A percentile compares a stretch with the other conserved stretches of the same genome.
Evolutionary conservation across 2,113 vertebrate species (phyloP).

Genomic region (Peucedramus taeniatus): DNA sequence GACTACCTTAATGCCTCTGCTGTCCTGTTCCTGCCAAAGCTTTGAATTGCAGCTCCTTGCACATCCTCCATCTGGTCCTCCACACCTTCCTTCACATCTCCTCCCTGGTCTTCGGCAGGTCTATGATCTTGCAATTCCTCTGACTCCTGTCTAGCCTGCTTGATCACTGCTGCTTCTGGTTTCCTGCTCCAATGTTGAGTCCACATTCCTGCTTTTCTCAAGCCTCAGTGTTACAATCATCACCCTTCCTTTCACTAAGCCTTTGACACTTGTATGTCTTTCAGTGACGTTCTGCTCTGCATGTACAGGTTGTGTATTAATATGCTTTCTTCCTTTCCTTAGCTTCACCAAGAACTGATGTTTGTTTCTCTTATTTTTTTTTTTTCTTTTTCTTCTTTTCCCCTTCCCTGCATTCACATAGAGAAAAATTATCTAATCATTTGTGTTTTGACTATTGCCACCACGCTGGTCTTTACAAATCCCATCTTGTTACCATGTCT

Average conservation of each 20-base stretch:
- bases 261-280: background rate
- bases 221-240: background rate
- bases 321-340: background rate
- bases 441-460: background rate
- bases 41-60: background rate
- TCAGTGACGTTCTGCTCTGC: background rate
- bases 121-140: background rate
- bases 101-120: background rate
- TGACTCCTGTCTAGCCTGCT: background rate
- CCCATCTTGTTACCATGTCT: background rate
- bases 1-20: background rate
- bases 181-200: background rate
- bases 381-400: background rate
- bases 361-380: background rate
- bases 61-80: background rate
- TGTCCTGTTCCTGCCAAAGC: background rate
- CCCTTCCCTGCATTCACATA: background rate
- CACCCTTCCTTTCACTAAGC: background rate
- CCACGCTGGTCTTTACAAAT: background rate
- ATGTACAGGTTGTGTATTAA: background rate
- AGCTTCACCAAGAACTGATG: background rate
- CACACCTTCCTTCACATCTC: background rate
- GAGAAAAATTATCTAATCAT: background rate
- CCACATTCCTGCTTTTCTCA: background rate
- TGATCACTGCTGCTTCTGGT: background rate